Evolutionary conservation across 1,140 invertebrate species (phyloP), one percentile per base, ranked within the genome.

Genomic region (Cyclargus thomasi): DNA sequence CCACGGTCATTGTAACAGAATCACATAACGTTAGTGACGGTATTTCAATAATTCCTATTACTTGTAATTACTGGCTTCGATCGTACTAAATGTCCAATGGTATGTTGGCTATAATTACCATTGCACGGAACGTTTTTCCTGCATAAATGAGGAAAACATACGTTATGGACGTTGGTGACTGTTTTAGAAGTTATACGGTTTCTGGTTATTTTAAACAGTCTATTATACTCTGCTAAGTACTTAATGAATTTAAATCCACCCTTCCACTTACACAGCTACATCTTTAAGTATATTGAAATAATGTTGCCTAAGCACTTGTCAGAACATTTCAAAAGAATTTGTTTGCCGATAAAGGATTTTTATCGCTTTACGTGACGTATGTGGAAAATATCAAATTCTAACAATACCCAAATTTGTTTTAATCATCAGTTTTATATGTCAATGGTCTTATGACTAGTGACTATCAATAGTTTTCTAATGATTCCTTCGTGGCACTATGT

Each of bases 91-190:
- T 11, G 14, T 47, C 39, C 14, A 16, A 47, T 47, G 39, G 39
- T 47, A 47, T 47, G 39, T 47, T 47, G 39, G 39, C 36, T 47
- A 47, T 47, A 47, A 47, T 47, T 47, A 47, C 39, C 39, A 47
- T 47, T 47, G 39, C 39, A 47, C 14, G 39, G 3, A 16, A 16
- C 39, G 39, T 47, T 47, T 47, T 47, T 47, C 39, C 39, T 47
- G 11, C 39, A 47, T 47, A 47, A 47, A 47, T 47, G 39, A 47
- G 39, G 39, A 47, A 47, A 47, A 47, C 39, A 47, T 14, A 47
- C 39, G 4, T 47, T 47, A 11, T 16, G 14, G 10, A 47, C 39
- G 39, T 47, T 47, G 14, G 39, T 47, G 39, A 47, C 10, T 47
- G 39, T 47, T 47, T 47, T 47, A 47, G 39, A 47, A 47, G 4